A percentile compares a stretch with the other conserved stretches of the same genome.
Evolutionary conservation across 2,113 vertebrate species (phyloP).

Genomic region (Anarhynchus alexandrinus): DNA sequence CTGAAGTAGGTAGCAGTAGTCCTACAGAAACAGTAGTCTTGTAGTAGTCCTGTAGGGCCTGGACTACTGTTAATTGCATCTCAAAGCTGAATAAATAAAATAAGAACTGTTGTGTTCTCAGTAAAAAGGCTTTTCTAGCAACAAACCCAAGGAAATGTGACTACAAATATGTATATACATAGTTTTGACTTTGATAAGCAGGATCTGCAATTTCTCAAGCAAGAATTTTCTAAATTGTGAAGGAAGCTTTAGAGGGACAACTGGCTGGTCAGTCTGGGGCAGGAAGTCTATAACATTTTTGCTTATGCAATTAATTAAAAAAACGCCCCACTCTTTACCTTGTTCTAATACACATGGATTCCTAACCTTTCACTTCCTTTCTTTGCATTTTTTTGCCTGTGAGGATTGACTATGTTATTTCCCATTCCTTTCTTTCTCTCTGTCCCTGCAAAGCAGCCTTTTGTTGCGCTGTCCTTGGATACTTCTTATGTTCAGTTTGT

Average conservation of each 20-base stretch:
- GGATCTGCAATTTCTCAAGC: neutral
- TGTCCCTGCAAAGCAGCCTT: neutral
- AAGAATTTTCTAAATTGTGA: neutral
- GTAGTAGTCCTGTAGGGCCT: neutral
- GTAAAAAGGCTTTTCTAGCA: neutral
- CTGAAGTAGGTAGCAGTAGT: neutral
- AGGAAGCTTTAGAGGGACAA: neutral
- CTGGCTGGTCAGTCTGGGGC: neutral
- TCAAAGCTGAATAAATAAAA: neutral
- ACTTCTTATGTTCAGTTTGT: neutral
- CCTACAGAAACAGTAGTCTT: too few relatives aligned
- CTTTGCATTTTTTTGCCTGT: neutral
- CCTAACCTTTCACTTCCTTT: neutral
- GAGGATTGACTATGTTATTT: neutral
- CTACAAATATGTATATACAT: neutral
- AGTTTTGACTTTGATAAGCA: neutral
- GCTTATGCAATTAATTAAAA: neutral
- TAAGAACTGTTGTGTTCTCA: neutral
- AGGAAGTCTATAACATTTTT: neutral
- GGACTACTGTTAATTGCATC: neutral
- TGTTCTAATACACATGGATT: neutral
- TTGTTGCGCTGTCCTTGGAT: slow-evolving; percentile 1
- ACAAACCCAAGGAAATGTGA: neutral
- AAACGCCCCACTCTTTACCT: neutral
- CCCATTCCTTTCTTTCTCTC: neutral